These are phyloP conservation scores for Lasioglossum albipes DNA, from an alignment of 1,140 invertebrate species.

Conservation along the genomic window DNA sequence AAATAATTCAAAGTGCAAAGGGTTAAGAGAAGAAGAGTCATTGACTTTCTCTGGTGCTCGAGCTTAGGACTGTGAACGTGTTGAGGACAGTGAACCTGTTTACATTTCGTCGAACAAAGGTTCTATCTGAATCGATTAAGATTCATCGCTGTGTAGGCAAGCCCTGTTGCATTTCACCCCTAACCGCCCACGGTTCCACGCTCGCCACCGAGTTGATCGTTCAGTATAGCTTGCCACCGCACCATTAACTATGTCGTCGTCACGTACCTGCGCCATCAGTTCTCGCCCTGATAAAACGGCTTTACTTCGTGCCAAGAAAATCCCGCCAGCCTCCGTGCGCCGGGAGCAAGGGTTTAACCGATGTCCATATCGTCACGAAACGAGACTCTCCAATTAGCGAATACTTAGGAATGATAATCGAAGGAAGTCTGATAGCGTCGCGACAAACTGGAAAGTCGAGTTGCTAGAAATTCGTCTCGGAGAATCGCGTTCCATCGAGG, in stretches of 20 bases:
- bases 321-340: neutral
- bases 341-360: conserved; percentile 4
- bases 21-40: too few relatives aligned
- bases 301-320: conserved; percentile 26
- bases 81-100: too few relatives aligned
- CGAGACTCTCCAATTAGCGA: neutral
- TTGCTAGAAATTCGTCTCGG: too few relatives aligned
- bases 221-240: conserved; percentile 9
- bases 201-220: neutral
- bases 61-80: too few relatives aligned
- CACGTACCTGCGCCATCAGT: conserved; percentile 14
- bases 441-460: too few relatives aligned
- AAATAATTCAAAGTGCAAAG: too few relatives aligned
- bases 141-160: conserved; percentile 36
- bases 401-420: neutral
- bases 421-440: neutral
- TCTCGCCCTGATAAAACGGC: neutral
- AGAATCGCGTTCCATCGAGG: too few relatives aligned
- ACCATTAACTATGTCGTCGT: neutral
- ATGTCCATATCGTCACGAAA: neutral
- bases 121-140: neutral
- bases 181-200: neutral
- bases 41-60: too few relatives aligned
- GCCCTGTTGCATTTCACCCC: neutral
- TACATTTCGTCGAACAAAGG: neutral